Percentiles rank a stretch among this genome's conserved stretches.
Conservation (phyloP, 2,113 vertebrate species). For the Centropus unirufus region DNA sequence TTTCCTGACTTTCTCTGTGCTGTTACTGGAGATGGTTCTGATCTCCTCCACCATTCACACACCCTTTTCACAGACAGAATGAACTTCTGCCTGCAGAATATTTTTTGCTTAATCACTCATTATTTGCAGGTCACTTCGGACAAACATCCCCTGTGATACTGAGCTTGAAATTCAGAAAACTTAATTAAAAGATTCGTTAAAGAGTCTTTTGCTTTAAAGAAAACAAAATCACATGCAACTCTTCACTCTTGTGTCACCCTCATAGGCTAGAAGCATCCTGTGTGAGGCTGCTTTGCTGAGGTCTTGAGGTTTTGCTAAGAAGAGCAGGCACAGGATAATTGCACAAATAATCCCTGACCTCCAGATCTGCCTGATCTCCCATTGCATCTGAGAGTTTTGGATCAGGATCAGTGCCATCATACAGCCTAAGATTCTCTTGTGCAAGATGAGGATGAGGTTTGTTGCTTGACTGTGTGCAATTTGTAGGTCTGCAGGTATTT, state of each 20-base stretch:
- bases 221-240: neutral
- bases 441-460: neutral
- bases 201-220: neutral
- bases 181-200: no score
- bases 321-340: neutral
- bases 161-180: no score
- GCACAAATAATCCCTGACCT: neutral
- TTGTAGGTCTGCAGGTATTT: neutral
- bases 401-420: rapidly evolving
- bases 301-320: slow-evolving; percentile 14
- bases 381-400: neutral
- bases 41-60: no score
- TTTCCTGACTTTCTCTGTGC: no score
- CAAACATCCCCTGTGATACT: no score
- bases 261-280: neutral
- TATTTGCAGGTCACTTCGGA: no score
- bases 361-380: neutral
- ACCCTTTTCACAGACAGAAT: no score
- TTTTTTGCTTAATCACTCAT: no score
- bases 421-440: neutral
- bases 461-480: neutral
- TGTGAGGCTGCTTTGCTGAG: neutral
- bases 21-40: no score
- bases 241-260: rapidly evolving
- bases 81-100: no score